phyloP scores from a whole-genome alignment of 2,113 vertebrate genomes.

The Caranx melampygus region DNA sequence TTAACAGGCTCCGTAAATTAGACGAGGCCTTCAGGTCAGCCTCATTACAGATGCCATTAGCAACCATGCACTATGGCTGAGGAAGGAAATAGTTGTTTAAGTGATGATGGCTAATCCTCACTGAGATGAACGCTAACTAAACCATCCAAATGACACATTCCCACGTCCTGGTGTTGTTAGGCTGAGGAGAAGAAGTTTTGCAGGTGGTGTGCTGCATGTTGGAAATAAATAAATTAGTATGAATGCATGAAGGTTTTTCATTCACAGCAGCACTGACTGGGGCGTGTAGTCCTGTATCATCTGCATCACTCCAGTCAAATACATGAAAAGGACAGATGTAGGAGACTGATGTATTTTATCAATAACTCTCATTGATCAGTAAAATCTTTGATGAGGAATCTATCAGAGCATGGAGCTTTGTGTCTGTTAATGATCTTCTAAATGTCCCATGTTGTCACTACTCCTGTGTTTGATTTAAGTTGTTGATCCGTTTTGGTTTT shows the following conservation, averaged over 20 bases:
- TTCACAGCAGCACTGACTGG: no score
- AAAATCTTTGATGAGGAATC: not conserved
- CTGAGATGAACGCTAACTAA: conserved; percentile 60
- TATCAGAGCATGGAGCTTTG: no score
- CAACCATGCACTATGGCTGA: conserved; percentile 44
- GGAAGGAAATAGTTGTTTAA: conserved; percentile 66
- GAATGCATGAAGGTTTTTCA: not conserved
- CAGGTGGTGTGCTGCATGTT: not conserved
- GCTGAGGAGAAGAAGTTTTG: conserved; percentile 12
- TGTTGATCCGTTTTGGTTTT: no score
- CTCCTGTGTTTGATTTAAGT: no score
- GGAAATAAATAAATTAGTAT: not conserved
- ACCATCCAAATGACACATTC: conserved; percentile 40
- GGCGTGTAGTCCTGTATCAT: not conserved
- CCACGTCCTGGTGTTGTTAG: not conserved
- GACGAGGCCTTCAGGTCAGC: conserved; percentile 57
- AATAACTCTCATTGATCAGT: not conserved
- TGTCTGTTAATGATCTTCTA: no score
- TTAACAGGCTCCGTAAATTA: conserved; percentile 72
- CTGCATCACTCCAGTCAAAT: not conserved
- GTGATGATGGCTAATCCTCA: conserved; percentile 57
- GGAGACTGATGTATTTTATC: no score
- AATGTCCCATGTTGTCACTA: no score
- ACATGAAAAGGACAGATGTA: not conserved
- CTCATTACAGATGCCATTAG: conserved; percentile 74